phyloP scores from a whole-genome alignment of 2,113 vertebrate species.

The Salvelinus namaycush region DNA sequence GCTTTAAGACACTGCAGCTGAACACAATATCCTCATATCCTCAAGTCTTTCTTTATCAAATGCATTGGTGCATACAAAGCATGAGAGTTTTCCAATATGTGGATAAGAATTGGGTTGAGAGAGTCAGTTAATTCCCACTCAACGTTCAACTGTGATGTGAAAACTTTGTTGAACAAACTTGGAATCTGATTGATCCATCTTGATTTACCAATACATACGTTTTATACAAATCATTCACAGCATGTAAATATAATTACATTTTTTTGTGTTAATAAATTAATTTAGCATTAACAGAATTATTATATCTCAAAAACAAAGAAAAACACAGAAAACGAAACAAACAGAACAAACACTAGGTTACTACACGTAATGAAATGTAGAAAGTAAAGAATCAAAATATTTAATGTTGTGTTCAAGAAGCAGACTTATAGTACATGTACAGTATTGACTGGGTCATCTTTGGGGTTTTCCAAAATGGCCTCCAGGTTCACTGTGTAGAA shows the following conservation, averaged over 20 bases:
- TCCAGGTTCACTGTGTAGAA: constrained; percentile 44
- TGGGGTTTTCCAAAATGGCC: constrained; percentile 31
- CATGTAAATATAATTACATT: background rate
- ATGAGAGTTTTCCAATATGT: background rate
- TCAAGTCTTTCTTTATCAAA: background rate
- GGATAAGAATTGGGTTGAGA: background rate
- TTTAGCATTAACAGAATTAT: background rate
- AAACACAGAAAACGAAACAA: background rate
- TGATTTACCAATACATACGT: background rate
- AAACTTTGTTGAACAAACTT: background rate
- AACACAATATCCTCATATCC: background rate
- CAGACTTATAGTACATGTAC: constrained; percentile 1
- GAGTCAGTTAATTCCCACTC: background rate
- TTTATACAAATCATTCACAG: background rate
- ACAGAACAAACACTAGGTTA: background rate
- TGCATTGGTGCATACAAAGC: background rate
- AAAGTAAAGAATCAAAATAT: background rate
- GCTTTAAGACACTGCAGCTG: too few relatives aligned
- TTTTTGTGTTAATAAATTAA: background rate
- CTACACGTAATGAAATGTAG: background rate
- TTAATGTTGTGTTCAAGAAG: background rate
- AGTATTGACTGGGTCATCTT: constrained; percentile 14
- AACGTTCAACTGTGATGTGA: background rate
- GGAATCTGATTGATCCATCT: background rate
- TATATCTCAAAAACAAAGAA: background rate